A percentile compares a stretch with the other conserved stretches of the same genome.
Conservation (phyloP, 2,113 vertebrate genomes). For the Podarcis raffonei region DNA sequence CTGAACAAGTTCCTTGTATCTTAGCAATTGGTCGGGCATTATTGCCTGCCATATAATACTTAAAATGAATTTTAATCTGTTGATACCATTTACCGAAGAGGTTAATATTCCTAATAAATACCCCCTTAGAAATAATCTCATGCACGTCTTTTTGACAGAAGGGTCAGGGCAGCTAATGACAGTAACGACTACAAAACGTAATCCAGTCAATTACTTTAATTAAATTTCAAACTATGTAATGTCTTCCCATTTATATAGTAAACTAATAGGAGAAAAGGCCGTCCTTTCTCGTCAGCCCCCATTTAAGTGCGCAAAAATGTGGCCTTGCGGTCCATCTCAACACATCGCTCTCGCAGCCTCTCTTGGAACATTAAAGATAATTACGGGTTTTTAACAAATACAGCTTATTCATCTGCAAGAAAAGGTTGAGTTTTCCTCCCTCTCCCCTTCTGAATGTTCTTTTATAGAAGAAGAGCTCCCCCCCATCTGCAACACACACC, state of each 20-base stretch:
- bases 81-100: conserved; percentile 78
- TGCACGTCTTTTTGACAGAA: conserved; percentile 80
- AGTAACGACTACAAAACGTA: conserved; percentile 89
- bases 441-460: conserved; percentile 47
- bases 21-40: conserved; percentile 10
- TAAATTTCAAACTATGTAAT: conserved; percentile 83
- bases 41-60: conserved; percentile 76
- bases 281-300: conserved; percentile 64
- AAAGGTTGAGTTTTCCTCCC: conserved; percentile 48
- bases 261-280: conserved; percentile 71
- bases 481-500: background rate
- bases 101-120: conserved; percentile 89
- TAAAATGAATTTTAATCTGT: conserved; percentile 81
- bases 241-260: conserved; percentile 85
- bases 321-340: conserved; percentile 57
- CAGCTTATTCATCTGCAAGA: conserved; percentile 59
- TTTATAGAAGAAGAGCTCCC: conserved; percentile 59
- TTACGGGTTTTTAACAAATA: conserved; percentile 67
- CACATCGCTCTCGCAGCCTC: conserved; percentile 51
- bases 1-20: too few relatives aligned
- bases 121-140: conserved; percentile 76
- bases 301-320: conserved; percentile 57
- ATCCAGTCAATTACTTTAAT: conserved; percentile 93
- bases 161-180: conserved; percentile 85
- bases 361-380: conserved; percentile 69